Base-by-base conservation (phyloP, 2,113 vertebrate species). In the Hylia prasina region DNA sequence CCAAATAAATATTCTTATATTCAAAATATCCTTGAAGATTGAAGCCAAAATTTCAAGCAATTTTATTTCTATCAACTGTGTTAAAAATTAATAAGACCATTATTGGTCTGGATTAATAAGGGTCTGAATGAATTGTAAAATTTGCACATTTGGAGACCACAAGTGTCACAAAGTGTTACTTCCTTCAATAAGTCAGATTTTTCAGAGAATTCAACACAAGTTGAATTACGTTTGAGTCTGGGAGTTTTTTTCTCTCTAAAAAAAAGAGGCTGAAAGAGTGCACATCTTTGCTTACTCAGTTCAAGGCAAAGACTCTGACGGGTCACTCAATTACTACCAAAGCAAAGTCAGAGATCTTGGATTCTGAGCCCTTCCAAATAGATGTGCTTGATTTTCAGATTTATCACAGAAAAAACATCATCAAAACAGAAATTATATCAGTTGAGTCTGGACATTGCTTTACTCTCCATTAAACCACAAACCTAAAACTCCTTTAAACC, bases 221-320 rank as follows among this genome's bases (percentile, higher is more conserved):
- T 13, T 70, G 31, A 61, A 61, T 60, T 5, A 42, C 10, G 1
- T 57, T 70, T 40, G 25, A n/a, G 21, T 31, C 18, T 14, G 5
- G 30, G 2, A 14, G n/a, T n/a, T n/a, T n/a, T n/a, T n/a, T n/a
- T 69, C 19, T 6, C 2, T 6, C 3, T 7, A 6, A 24, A 65
- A 50, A 54, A 33, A 30, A 21, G 28, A 21, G 28, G 3, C 7
- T 11, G 5, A 35, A 65, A 31, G 10, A 37, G 3, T 22, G 56
- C 19, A 14, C 3, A 3, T 20, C 22, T 44, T 63, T 39, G 8
- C 7, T 45, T 25, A 25, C 16, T 31, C 7, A n/a, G 12, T 40
- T 80, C 40, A 73, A 81, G 13, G 27, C 11, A 82, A 70, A n/a
- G 6, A 4, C 19, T 66, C 10, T 66, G 9, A 48, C 4, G 2